Evolutionary conservation across 2,888 invertebrate species (phyloP).

Genomic region (Pseudococcus jackbeardsleyi): DNA sequence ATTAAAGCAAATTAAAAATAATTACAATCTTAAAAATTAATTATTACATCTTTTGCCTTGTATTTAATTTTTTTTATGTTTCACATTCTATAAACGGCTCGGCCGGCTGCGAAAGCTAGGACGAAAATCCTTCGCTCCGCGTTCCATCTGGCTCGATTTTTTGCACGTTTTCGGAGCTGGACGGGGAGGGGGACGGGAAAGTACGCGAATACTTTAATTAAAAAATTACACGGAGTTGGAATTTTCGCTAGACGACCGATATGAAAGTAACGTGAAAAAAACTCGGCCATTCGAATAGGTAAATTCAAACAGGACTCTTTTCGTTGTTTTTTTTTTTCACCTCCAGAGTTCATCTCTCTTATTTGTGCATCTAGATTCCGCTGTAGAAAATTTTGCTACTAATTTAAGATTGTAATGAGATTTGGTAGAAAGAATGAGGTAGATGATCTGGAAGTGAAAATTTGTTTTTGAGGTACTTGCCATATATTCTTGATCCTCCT

Average conservation of each 20-base stretch:
- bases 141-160: background rate
- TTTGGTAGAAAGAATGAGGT: too few relatives aligned
- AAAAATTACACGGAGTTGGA: conserved; percentile 27
- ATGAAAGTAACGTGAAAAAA: background rate
- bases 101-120: background rate
- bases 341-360: too few relatives aligned
- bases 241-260: background rate
- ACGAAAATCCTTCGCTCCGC: background rate
- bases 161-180: background rate
- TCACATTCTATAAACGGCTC: background rate
- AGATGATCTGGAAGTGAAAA: too few relatives aligned
- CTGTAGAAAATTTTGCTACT: too few relatives aligned
- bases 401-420: too few relatives aligned
- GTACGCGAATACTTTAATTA: conserved; percentile 31
- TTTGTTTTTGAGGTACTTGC: too few relatives aligned
- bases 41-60: conserved; percentile 46
- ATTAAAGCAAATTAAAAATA: conserved; percentile 47
- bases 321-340: too few relatives aligned
- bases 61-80: conserved; percentile 27
- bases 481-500: too few relatives aligned
- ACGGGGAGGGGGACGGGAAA: background rate
- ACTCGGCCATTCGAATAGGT: background rate
- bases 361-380: too few relatives aligned
- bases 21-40: conserved; percentile 50
- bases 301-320: too few relatives aligned